Conservation (phyloP, 1,140 invertebrate genomes). For the Aethina tumida region DNA sequence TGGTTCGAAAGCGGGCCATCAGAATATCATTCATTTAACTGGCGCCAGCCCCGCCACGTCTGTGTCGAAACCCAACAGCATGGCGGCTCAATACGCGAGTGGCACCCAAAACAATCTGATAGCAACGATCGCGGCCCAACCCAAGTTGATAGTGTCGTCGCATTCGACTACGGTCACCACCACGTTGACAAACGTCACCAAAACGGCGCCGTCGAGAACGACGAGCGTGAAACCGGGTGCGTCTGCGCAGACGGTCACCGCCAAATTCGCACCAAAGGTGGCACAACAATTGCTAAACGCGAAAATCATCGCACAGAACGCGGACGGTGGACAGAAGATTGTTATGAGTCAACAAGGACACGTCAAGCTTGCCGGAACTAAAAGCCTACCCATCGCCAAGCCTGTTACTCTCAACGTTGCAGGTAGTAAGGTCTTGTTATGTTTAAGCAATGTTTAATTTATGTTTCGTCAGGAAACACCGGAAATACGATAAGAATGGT, state of each 20-base stretch:
- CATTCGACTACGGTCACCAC: conserved; percentile 22
- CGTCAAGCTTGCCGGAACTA: conserved; percentile 20
- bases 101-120: conserved; percentile 38
- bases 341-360: conserved; percentile 28
- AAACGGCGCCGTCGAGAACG: conserved; percentile 14
- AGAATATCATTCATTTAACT: conserved; percentile 36
- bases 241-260: conserved; percentile 4
- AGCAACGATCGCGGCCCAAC: conserved; percentile 30
- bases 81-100: conserved; percentile 38
- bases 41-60: too few relatives aligned
- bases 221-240: too few relatives aligned
- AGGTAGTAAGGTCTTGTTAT: too few relatives aligned
- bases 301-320: conserved; percentile 31
- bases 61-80: conserved; percentile 27
- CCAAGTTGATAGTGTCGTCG: conserved; percentile 29
- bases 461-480: conserved; percentile 18
- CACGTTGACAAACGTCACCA: conserved; percentile 21
- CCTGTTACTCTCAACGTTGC: conserved; percentile 16
- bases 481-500: conserved; percentile 44
- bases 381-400: conserved; percentile 18
- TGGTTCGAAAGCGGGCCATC: conserved; percentile 35
- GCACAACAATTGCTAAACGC: conserved; percentile 35
- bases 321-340: conserved; percentile 30
- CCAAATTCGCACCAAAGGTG: conserved; percentile 25
- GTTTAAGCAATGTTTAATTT: too few relatives aligned